phyloP scores from a whole-genome alignment of 2,113 vertebrate genomes.

The Hemichromis elongatus region DNA sequence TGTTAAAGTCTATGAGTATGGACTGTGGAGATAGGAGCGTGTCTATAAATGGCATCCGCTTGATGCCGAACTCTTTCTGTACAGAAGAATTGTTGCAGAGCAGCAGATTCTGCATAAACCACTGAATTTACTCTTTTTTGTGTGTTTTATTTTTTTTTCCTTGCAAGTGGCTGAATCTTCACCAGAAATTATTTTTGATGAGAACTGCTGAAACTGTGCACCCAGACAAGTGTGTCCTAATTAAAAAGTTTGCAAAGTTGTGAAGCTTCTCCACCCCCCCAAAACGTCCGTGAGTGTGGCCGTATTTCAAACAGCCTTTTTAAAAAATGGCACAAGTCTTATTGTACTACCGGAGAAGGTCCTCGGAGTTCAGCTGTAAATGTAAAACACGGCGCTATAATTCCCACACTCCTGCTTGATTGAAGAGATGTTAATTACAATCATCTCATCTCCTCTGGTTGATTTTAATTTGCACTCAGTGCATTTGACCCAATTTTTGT shows the following conservation, averaged over 20 bases:
- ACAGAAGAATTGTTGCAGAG: not conserved
- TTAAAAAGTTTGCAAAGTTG: not conserved
- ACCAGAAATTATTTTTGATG: not conserved
- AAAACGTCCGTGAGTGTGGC: not conserved
- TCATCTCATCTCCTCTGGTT: constrained; percentile 29
- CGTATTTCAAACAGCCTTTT: not conserved
- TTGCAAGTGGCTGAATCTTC: not conserved
- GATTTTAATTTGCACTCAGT: constrained; percentile 52
- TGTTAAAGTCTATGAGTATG: not conserved
- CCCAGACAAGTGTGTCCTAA: not conserved
- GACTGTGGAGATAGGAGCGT: not conserved
- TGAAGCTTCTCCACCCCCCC: not conserved
- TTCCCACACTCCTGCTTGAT: constrained; percentile 46
- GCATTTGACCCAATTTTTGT: constrained; percentile 56
- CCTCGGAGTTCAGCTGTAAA: not conserved
- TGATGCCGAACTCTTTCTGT: not conserved
- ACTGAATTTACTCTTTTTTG: not conserved
- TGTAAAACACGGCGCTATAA: constrained; percentile 5
- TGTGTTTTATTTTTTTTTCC: not conserved
- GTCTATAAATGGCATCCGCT: not conserved
- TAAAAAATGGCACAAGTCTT: not conserved
- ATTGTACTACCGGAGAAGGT: not conserved
- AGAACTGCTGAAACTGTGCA: not conserved
- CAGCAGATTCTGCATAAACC: not conserved
- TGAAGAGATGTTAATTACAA: constrained; percentile 62